phyloP scores from a whole-genome alignment of 1,140 invertebrate species.

The Phortica variegata region DNA sequence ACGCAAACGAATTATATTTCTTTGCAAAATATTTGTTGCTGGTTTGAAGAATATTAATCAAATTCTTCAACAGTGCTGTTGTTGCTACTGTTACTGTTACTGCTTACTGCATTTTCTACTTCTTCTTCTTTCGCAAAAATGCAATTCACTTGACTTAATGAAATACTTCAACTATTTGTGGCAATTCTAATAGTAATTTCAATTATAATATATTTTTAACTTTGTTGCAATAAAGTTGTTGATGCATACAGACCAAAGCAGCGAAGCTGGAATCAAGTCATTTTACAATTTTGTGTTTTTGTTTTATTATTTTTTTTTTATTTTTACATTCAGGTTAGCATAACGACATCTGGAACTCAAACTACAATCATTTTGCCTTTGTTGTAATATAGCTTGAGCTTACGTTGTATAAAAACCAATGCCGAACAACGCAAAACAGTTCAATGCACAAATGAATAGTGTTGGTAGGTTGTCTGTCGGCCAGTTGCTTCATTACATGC shows the following conservation, averaged over 20 bases:
- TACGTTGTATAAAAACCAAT: too few species aligned
- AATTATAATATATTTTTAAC: neutral
- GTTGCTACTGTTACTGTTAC: neutral
- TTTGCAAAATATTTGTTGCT: constrained; percentile 15
- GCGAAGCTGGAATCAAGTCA: too few species aligned
- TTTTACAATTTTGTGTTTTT: neutral
- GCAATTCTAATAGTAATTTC: neutral
- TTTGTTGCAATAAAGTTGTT: neutral
- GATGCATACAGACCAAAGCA: neutral
- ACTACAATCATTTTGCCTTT: too few species aligned
- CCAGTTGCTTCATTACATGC: too few species aligned
- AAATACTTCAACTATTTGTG: neutral
- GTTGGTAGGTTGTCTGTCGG: too few species aligned
- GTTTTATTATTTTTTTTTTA: neutral
- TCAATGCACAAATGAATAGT: too few species aligned
- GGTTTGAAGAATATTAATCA: constrained; percentile 12
- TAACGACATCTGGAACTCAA: too few species aligned
- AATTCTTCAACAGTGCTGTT: constrained; percentile 7
- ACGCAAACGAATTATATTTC: constrained; percentile 23
- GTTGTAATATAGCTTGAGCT: too few species aligned
- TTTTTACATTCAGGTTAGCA: neutral
- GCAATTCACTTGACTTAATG: neutral
- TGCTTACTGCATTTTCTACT: neutral
- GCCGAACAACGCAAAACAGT: too few species aligned
- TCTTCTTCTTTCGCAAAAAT: neutral